Base-by-base conservation (phyloP, 2,797 vertebrate species). In the Alcedo atthis region DNA sequence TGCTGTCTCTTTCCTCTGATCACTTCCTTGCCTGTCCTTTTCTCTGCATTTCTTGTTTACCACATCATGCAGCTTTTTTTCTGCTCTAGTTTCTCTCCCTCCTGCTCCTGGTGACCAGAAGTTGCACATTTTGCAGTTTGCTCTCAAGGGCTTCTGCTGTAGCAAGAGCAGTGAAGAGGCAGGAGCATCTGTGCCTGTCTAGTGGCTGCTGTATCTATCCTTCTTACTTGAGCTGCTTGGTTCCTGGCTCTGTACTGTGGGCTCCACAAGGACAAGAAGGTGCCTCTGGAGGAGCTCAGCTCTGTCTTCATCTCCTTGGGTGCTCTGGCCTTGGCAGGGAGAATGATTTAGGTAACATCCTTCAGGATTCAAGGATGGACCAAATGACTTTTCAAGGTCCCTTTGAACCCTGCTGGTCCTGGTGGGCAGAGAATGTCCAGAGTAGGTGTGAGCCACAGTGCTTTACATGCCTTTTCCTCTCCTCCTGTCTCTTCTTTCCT, bases 1-100 rank as follows among this genome's bases (percentile, higher is more conserved):
- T 92, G 30, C 66, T 59, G 12, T 88, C 81, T 90, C 71, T 85
- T 24, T 79, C 45, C 79, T 81, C 77, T 64, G 48, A 76, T 83
- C 46, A 10, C 30, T 92, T 90, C 35, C 42, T 74, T 85, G 26
- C 61, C 64, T 88, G 37, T 87, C 37, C 62, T 92, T 90, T 71
- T 62, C 58, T 90, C 61, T 70, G n/a, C 42, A 12, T 59, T 93
- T 83, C 84, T 87, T 59, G 15, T 69, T 89, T 58, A 78, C 13
- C 19, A 12, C 22, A 26, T 63, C 30, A 12, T 59, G 43, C 48
- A 73, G 64, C 70, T 63, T 33, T 76, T 76, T 69, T 85, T 69
- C 53, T 81, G 81, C 55, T 83, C 26, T 62, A 8, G 24, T 46
- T 86, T 81, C 76, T 62, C 19, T 89, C 33, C 94, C 3, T 78